Evolutionary conservation across 2,113 vertebrate genomes (phyloP).

Genomic region (Himantopus leucocephalus): DNA sequence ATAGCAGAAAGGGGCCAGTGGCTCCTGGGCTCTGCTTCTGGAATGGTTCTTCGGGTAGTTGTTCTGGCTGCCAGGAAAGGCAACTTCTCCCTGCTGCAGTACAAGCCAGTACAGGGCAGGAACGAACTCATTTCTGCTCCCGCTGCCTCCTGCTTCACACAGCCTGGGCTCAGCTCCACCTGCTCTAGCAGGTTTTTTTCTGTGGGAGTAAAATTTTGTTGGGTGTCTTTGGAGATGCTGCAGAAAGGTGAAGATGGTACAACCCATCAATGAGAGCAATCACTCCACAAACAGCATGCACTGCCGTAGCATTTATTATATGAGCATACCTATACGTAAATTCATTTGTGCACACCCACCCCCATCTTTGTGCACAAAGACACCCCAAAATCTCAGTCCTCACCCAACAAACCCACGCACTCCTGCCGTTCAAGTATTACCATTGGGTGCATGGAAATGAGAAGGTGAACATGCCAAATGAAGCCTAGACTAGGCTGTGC

Average conservation of each 20-base stretch:
- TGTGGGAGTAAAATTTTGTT: not conserved
- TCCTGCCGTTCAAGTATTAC: not conserved
- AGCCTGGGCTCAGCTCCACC: not conserved
- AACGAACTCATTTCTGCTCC: not conserved
- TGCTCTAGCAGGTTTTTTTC: too few species aligned
- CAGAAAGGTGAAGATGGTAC: not conserved
- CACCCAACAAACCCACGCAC: not conserved
- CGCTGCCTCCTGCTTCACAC: not conserved
- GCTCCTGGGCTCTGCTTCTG: not conserved
- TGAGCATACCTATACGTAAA: not conserved
- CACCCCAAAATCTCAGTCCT: not conserved
- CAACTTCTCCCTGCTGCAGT: not conserved
- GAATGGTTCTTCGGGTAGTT: not conserved
- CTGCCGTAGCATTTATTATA: not conserved
- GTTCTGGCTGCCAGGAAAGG: not conserved
- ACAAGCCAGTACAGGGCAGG: not conserved
- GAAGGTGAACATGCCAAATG: not conserved
- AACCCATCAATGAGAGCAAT: not conserved
- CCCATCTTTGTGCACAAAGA: not conserved
- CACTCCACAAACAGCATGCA: not conserved
- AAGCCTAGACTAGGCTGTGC: not conserved
- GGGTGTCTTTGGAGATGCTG: not conserved
- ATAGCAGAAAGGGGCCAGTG: not conserved
- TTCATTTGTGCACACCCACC: fast-evolving
- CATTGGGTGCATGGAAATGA: not conserved